phyloP scores from a whole-genome alignment of 2,113 vertebrate genomes.

The Apaloderma vittatum region DNA sequence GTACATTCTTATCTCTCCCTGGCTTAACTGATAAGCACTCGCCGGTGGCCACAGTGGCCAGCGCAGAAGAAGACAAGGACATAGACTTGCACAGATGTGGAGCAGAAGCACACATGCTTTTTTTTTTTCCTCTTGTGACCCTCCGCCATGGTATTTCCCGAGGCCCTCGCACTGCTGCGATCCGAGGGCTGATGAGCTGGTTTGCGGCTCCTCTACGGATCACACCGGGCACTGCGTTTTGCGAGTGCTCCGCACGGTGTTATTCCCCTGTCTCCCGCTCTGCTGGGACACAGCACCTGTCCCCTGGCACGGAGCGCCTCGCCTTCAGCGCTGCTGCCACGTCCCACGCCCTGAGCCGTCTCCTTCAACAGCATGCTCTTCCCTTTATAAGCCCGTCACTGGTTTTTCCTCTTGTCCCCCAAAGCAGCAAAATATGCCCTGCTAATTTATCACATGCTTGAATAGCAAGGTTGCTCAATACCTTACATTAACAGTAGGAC shows the following conservation, averaged over 20 bases:
- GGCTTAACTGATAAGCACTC: background rate
- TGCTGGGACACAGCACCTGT: background rate
- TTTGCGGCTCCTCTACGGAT: background rate
- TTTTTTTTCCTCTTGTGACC: background rate
- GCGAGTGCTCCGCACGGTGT: background rate
- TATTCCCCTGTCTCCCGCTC: background rate
- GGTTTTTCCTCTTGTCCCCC: background rate
- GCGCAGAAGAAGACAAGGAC: background rate
- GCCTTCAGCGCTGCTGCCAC: background rate
- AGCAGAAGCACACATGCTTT: background rate
- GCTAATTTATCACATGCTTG: background rate
- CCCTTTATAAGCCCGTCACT: background rate
- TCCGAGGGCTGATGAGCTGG: background rate
- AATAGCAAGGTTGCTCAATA: background rate
- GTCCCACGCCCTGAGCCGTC: background rate
- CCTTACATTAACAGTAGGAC: background rate
- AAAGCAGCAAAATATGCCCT: background rate
- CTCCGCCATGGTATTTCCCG: background rate
- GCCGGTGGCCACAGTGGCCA: no score
- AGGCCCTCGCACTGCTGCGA: background rate
- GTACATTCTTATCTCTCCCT: background rate
- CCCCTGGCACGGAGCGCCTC: background rate
- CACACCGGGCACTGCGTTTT: background rate
- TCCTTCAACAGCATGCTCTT: background rate
- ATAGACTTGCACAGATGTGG: fast-evolving